Percentiles rank a stretch among this genome's conserved stretches.
Conservation (phyloP, 2,888 invertebrate genomes). For the Ophioninae sp. region DNA sequence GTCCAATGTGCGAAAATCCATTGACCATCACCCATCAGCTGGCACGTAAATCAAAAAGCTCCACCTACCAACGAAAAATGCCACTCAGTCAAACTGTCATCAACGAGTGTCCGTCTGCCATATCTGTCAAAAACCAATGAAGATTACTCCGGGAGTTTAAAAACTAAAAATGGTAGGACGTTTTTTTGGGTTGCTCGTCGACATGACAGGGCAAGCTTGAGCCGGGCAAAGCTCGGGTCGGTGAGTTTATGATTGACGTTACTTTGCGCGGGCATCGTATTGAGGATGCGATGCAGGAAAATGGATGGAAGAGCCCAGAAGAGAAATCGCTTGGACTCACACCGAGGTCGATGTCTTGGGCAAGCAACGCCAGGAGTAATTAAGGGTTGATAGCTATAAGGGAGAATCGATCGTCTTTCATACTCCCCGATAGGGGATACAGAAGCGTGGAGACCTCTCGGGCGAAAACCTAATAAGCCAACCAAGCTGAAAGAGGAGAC, state of each 20-base stretch:
- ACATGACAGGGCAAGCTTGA: constrained; percentile 9
- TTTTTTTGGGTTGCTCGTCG: background rate
- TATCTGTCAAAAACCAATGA: background rate
- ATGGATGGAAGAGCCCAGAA: constrained; percentile 26
- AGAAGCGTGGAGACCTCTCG: constrained; percentile 43
- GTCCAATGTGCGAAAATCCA: background rate
- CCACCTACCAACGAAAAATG: background rate
- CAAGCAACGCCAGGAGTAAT: constrained; percentile 59
- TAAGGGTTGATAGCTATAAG: constrained; percentile 54
- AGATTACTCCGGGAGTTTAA: background rate
- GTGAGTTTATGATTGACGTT: constrained; percentile 27
- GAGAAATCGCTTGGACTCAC: constrained; percentile 52
- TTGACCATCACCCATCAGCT: background rate
- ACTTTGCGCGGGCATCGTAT: background rate
- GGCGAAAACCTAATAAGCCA: constrained; percentile 60
- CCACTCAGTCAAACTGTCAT: background rate
- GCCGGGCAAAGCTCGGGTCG: background rate
- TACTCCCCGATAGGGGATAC: constrained; percentile 17
- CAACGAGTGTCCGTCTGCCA: background rate
- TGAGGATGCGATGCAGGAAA: constrained; percentile 1
- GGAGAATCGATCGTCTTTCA: constrained; percentile 56
- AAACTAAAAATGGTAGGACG: background rate
- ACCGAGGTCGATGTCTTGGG: constrained; percentile 54
- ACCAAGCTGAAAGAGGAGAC: constrained; percentile 56
- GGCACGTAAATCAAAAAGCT: background rate